Conservation (phyloP, 2,113 vertebrate genomes). For the Falcunculus frontatus region DNA sequence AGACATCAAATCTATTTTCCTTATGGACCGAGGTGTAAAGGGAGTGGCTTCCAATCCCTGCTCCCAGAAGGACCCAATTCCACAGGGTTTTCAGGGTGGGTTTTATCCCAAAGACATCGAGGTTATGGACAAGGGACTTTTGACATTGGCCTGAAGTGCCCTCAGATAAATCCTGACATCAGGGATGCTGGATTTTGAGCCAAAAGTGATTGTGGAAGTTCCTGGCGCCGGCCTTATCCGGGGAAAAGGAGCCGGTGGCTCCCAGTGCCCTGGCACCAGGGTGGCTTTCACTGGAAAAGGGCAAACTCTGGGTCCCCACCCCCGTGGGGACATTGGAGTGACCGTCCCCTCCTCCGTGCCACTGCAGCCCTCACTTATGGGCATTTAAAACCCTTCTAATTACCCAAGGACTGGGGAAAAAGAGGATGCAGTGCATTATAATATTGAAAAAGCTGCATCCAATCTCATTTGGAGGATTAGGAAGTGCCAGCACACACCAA, state of each 20-base stretch:
- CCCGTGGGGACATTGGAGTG: rapidly evolving
- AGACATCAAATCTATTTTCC: neutral
- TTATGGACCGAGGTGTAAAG: rapidly evolving
- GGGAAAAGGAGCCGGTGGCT: rapidly evolving
- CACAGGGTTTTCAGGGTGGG: rapidly evolving
- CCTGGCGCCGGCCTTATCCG: neutral
- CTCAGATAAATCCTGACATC: neutral
- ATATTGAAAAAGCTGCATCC: neutral
- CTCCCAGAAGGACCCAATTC: neutral
- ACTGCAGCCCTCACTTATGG: rapidly evolving
- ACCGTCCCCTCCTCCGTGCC: rapidly evolving
- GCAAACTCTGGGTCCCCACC: rapidly evolving
- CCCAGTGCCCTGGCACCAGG: rapidly evolving
- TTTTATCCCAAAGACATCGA: neutral
- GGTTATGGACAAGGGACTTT: neutral
- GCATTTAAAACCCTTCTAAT: neutral
- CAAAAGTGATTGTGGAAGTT: neutral
- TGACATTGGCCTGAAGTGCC: neutral
- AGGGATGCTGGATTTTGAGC: neutral
- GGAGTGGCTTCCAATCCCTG: rapidly evolving
- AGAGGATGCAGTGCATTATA: neutral
- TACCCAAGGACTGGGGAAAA: neutral
- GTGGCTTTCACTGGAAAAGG: neutral
- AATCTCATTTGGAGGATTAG: constrained; percentile 55
- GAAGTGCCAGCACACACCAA: neutral